A percentile compares a stretch with the other conserved stretches of the same genome.
These are phyloP conservation scores for Tragelaphus strepsiceros DNA, from an alignment of 2,113 vertebrate species.

Conservation along the genomic window DNA sequence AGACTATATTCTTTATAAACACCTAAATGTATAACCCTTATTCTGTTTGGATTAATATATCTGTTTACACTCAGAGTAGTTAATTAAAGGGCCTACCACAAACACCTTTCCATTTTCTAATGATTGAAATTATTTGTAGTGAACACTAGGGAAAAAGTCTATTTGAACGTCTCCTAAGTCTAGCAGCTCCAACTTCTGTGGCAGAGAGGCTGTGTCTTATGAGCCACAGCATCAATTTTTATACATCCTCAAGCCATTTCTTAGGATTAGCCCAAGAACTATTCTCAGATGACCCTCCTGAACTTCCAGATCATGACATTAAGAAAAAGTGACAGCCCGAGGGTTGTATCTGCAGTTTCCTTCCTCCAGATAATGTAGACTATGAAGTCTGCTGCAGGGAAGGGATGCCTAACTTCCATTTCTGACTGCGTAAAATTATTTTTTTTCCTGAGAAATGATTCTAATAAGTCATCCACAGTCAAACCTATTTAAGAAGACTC, in stretches of 20 bases:
- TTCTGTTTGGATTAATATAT: background rate
- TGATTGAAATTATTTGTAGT: background rate
- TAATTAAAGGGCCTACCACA: background rate
- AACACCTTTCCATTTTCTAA: background rate
- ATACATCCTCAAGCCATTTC: background rate
- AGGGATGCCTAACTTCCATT: background rate
- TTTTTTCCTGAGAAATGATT: slow-evolving; percentile 32
- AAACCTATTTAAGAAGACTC: background rate
- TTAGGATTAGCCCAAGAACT: slow-evolving; percentile 8
- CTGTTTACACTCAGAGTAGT: background rate
- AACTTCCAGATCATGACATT: slow-evolving; percentile 44
- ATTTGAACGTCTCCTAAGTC: background rate
- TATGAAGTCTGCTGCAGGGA: background rate
- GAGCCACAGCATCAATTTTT: background rate
- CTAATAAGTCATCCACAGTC: background rate
- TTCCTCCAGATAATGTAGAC: background rate
- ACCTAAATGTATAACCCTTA: no score
- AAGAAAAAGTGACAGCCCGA: slow-evolving; percentile 29
- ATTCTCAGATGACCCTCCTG: slow-evolving; percentile 12
- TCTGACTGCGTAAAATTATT: background rate
- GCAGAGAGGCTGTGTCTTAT: background rate
- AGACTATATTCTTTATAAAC: background rate
- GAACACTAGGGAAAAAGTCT: background rate
- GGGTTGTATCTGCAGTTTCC: background rate
- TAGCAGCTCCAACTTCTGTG: background rate